phyloP scores from a whole-genome alignment of 53 echinoderm and acorn worm species.

The Antedon mediterranea region DNA sequence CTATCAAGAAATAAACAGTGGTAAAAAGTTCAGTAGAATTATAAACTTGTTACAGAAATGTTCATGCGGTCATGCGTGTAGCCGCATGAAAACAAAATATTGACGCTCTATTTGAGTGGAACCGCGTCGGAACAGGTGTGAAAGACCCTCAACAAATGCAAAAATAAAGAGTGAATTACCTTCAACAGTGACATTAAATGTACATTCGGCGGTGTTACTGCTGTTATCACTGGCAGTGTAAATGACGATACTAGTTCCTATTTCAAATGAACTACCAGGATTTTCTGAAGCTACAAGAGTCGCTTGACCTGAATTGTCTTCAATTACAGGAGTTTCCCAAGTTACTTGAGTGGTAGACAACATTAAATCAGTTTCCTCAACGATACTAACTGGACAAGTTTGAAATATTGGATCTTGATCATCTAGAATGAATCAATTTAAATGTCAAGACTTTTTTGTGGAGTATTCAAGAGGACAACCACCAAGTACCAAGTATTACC shows the following conservation, averaged over 20 bases:
- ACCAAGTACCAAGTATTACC: too few relatives aligned
- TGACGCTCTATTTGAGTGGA: too few relatives aligned
- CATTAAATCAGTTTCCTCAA: background rate
- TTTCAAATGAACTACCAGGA: background rate
- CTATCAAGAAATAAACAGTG: background rate
- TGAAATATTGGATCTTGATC: background rate
- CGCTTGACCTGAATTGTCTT: background rate
- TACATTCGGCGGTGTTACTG: background rate
- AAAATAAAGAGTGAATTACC: background rate
- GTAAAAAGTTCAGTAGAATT: too few relatives aligned
- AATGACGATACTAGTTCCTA: background rate
- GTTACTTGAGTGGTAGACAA: background rate
- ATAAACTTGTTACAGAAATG: too few relatives aligned
- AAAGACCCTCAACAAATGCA: too few relatives aligned
- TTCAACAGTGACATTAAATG: background rate
- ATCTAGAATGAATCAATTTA: background rate
- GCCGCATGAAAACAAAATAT: too few relatives aligned
- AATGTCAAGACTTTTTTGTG: too few relatives aligned
- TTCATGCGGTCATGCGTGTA: too few relatives aligned
- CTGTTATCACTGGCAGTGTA: background rate
- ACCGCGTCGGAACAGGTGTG: too few relatives aligned
- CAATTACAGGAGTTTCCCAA: background rate
- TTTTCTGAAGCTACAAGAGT: background rate
- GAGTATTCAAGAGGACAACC: too few relatives aligned
- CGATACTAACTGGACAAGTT: background rate